Percentiles rank a stretch among this genome's conserved stretches.
Evolutionary conservation across 2,113 vertebrate genomes (phyloP).

Genomic region (Felis catus): F.catus_Fca126_mat1.0 CM031413.1:103459001-103459500

Average conservation of each 20-base stretch:
- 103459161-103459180: neutral
- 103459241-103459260: neutral
- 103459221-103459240: neutral
- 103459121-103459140: neutral
- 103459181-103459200: neutral
- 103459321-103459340: neutral
- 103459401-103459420: neutral
- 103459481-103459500: neutral
- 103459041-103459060: constrained; percentile 57
- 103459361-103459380: neutral
- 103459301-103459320: neutral
- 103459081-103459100: neutral
- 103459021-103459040: constrained; percentile 43
- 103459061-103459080: neutral
- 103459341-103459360: neutral
- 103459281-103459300: neutral
- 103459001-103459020: constrained; percentile 66
- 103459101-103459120: neutral
- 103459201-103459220: neutral
- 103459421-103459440: neutral
- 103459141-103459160: neutral
- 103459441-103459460: neutral
- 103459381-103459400: neutral
- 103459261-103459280: neutral
- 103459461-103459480: neutral